phyloP scores from a whole-genome alignment of 1,140 invertebrate species.

The honey bee (Apis mellifera) region DNA sequence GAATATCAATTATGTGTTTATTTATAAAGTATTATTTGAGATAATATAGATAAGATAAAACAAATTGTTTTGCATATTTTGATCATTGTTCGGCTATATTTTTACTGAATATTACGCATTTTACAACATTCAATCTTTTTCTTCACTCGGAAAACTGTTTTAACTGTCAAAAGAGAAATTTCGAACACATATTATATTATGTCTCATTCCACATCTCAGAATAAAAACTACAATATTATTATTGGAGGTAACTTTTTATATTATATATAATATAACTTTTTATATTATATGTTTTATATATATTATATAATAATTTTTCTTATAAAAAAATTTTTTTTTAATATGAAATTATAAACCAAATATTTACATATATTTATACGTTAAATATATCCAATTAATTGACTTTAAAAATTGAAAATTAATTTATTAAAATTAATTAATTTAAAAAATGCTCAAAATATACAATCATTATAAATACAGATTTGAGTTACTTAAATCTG shows the following conservation, averaged over 20 bases:
- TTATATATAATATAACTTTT: too few relatives aligned
- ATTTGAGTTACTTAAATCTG: neutral
- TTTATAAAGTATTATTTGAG: neutral
- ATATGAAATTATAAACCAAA: neutral
- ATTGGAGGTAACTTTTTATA: constrained; percentile 59
- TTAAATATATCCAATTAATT: too few relatives aligned
- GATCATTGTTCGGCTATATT: neutral
- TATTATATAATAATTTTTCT: neutral
- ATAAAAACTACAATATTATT: constrained; percentile 3
- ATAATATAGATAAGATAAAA: neutral
- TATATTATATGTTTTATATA: too few relatives aligned
- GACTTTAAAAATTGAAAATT: too few relatives aligned
- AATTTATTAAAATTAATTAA: too few relatives aligned
- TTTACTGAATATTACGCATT: neutral
- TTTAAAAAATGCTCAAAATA: neutral
- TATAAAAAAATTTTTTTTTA: neutral
- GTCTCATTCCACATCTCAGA: constrained; percentile 10
- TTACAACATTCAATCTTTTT: neutral
- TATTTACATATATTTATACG: too few relatives aligned
- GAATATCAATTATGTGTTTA: neutral
- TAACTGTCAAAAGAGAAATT: too few relatives aligned
- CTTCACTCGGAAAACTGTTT: neutral
- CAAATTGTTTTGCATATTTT: neutral
- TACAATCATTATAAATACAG: neutral
- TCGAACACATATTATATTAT: neutral